phyloP scores from a whole-genome alignment of 2,888 invertebrate species.

The Monochamus alternatus region DNA sequence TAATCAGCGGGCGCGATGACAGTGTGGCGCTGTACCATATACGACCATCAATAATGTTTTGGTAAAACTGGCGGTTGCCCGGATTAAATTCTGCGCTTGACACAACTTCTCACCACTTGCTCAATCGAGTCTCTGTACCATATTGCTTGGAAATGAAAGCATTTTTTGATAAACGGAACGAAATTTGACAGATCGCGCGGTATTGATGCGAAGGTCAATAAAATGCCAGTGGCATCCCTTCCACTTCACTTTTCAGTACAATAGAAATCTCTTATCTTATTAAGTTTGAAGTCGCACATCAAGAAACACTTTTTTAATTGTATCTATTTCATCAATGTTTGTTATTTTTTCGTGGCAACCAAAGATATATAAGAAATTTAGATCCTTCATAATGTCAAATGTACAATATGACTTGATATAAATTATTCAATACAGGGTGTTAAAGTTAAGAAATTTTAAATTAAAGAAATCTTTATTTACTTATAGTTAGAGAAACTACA shows the following conservation, averaged over 20 bases:
- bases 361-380: too few species aligned
- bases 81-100: neutral
- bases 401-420: too few species aligned
- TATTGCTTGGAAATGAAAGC: neutral
- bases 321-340: neutral
- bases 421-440: too few species aligned
- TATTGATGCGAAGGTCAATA: conserved; percentile 5
- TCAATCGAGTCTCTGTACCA: neutral
- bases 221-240: neutral
- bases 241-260: neutral
- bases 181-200: neutral
- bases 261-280: too few species aligned
- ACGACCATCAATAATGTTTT: conserved; percentile 18
- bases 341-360: too few species aligned
- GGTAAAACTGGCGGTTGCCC: neutral
- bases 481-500: too few species aligned
- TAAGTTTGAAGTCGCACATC: too few species aligned
- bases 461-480: too few species aligned
- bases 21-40: conserved; percentile 21
- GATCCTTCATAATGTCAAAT: too few species aligned
- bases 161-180: conserved; percentile 9
- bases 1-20: conserved; percentile 42
- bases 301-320: neutral
- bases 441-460: too few species aligned
- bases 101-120: conserved; percentile 8